Base-by-base conservation (phyloP, 1,140 invertebrate genomes). In the Cataglyphis hispanica region DNA sequence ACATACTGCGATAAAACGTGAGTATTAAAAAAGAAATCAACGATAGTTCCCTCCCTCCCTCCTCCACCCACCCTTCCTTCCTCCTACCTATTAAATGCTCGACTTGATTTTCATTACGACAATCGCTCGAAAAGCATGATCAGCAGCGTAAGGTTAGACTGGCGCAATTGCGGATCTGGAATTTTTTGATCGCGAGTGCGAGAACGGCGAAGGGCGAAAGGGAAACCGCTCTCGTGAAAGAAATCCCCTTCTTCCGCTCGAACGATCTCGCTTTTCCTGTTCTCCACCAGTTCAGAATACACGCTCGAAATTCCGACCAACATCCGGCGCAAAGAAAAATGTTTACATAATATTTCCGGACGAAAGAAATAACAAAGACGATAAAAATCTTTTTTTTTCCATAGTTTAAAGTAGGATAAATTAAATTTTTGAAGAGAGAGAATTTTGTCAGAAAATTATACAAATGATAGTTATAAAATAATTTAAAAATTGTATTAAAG, bases 111-210 rank as follows among this genome's bases (percentile, higher is more conserved):
- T 77, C 60, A 50, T 34, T 64, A 64, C 37, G 34, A 60, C 75
- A 64, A 64, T 77, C 40, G 56, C 11, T 64, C n/a, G 40, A 27
- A 77, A 77, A 81, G 46, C 34, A 72, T 46, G 22, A 70, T 56
- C 50, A 60, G 40, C 8, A 10, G 80, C 81, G 76, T 90, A 88
- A 91, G 84, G 75, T 91, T 91, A 50, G 16, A 50, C 46, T 50
- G 86, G 86, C 86, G 90, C 89, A 92, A 92, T 91, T 90, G 88
- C 90, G 84, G 87, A 89, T 85, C 70, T 85, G 64, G 80, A 87
- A 85, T 87, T 87, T 76, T 86, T 56, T 77, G 46, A 69, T 81
- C 64, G 40, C 22, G 69, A 34, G 0, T 22, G 13, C 50, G 13
- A 67, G 85, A 70, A 78, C 86, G 75, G 86, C 87, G 86, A 87